These are phyloP conservation scores for Pristionchus exspectatus DNA, from an alignment of 2,888 invertebrate species.

Conservation along the genomic window DNA sequence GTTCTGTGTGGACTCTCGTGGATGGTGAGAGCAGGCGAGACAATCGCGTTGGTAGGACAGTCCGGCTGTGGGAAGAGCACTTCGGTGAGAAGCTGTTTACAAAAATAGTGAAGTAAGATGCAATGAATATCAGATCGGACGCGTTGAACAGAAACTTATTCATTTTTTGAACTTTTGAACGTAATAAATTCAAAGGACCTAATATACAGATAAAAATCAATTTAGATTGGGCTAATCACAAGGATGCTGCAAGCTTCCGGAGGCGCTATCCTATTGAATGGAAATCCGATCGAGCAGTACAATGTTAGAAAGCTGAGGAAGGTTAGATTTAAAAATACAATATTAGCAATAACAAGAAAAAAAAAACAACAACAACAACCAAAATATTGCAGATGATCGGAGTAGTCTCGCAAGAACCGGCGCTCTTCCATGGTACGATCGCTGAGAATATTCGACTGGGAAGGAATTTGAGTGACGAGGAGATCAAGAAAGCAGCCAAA, in stretches of 20 bases:
- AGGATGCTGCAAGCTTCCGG: constrained; percentile 8
- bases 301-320: constrained; percentile 4
- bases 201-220: too few species aligned
- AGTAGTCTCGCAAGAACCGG: constrained; percentile 47
- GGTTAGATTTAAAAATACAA: not conserved
- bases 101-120: too few species aligned
- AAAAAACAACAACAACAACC: not conserved
- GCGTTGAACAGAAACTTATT: too few species aligned
- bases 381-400: constrained; percentile 27
- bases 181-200: too few species aligned
- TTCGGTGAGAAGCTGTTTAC: too few species aligned
- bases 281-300: constrained; percentile 9
- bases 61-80: constrained; percentile 73
- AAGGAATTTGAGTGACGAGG: constrained; percentile 22
- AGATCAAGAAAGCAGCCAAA: constrained; percentile 33
- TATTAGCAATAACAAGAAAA: too few species aligned
- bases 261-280: not conserved
- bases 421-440: constrained; percentile 51
- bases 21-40: constrained; percentile 64
- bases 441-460: constrained; percentile 46
- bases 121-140: too few species aligned
- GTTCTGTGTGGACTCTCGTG: constrained; percentile 55
- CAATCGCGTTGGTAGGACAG: constrained; percentile 69
- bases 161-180: too few species aligned
- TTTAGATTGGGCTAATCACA: constrained; percentile 30